Evolutionary conservation across 2,797 vertebrate genomes (phyloP).

Genomic region (Prunella strophiata): DNA sequence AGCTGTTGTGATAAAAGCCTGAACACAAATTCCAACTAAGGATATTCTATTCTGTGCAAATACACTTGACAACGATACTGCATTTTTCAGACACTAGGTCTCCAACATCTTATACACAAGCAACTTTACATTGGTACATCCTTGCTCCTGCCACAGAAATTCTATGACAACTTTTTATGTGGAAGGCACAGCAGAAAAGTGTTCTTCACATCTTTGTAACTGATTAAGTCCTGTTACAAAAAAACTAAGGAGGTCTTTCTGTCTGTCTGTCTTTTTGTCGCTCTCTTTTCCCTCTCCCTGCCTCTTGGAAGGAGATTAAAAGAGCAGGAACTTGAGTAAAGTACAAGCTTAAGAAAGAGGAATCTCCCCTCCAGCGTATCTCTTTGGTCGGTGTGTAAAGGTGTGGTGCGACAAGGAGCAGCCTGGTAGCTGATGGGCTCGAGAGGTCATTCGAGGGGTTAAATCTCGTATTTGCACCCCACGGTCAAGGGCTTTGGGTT

Average conservation of each 20-base stretch:
- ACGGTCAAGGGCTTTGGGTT: neutral
- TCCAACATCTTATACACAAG: neutral
- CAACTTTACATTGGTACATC: neutral
- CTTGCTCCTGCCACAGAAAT: neutral
- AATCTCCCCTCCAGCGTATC: neutral
- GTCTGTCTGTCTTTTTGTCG: neutral
- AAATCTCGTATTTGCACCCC: constrained; percentile 6
- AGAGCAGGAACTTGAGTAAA: constrained; percentile 18
- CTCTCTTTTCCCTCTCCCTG: neutral
- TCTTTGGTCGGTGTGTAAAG: neutral
- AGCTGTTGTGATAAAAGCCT: neutral
- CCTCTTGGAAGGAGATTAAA: constrained; percentile 30
- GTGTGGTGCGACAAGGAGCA: neutral
- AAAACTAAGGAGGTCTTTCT: neutral
- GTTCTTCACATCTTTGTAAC: neutral
- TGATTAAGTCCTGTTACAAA: neutral
- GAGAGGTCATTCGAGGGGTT: neutral
- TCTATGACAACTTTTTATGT: neutral
- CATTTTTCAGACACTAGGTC: neutral
- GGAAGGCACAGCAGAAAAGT: neutral
- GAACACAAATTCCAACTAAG: neutral
- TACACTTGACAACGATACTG: accelerated
- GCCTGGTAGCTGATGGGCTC: neutral
- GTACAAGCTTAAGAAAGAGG: neutral
- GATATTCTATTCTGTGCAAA: neutral